Conservation (phyloP, 2,113 vertebrate genomes). For the Semnornis frantzii region DNA sequence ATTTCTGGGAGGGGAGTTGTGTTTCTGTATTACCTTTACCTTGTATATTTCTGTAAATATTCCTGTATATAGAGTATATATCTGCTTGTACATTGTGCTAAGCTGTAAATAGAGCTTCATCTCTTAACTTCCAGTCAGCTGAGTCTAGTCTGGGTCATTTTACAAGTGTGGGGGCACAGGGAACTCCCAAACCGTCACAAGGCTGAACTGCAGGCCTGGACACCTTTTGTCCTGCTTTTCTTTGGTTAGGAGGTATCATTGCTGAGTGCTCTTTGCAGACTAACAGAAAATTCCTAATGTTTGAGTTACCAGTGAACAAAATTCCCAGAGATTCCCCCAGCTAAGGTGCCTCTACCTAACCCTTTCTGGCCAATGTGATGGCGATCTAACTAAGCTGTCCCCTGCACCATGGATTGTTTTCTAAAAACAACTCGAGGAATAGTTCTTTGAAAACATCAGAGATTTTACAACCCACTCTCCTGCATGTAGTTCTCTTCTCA, state of each 20-base stretch:
- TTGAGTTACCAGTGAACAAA: neutral
- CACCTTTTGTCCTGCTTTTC: neutral
- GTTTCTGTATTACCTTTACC: no score
- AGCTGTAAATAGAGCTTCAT: no score
- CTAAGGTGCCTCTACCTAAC: neutral
- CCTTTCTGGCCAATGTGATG: neutral
- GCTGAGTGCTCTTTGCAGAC: neutral
- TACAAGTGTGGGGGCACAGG: no score
- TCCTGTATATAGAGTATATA: no score
- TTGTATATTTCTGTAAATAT: no score
- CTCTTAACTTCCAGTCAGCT: no score
- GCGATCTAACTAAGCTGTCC: neutral
- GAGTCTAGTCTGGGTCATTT: no score
- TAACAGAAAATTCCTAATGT: neutral
- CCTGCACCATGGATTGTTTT: neutral
- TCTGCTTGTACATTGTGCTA: no score
- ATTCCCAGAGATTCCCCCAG: neutral
- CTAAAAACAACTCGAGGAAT: neutral
- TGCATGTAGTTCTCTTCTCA: no score
- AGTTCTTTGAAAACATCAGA: neutral
- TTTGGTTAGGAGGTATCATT: neutral
- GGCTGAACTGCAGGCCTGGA: neutral
- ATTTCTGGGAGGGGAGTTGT: no score
- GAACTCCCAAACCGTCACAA: no score
- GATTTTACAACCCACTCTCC: neutral